Base-by-base conservation (phyloP, 2,888 invertebrate species). In the Ormyrus rosae region DNA sequence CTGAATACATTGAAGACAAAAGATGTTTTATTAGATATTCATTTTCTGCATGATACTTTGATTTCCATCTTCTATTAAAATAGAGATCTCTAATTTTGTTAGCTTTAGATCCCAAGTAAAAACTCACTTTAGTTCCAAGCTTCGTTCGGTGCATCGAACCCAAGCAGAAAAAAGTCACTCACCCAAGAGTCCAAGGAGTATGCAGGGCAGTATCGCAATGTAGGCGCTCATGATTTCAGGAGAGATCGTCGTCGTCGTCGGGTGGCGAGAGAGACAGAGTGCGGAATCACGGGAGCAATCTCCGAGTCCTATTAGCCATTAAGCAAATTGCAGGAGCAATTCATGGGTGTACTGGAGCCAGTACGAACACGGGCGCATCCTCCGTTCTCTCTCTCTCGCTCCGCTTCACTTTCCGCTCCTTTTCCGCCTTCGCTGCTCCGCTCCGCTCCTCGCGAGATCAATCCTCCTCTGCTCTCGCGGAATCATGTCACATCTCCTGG, bases 101-200 rank as follows among this genome's bases (percentile, higher is more conserved):
- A 34, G 34, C 34, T 4, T 34, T 34, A 34, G 34, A 4, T 4
- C 34, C 4, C 34, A 34, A 34, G 34, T 2, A 3, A 34, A 34
- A 0, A 34, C 34, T 34, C 34, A 34, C 34, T 34, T 34, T 0
- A 34, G 34, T 34, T 34, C 4, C 34, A 34, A 34, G 34, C 4
- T 34, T 34, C 4, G 34, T 4, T 34, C 4, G 2, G 34, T 34
- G 34, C 34, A 34, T 34, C 34, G 4, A 34, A 34, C 34, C 34
- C 34, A 34, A 34, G 34, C 34, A 34, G 34, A 34, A 34, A 34
- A 34, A 34, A 34, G 34, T 34, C 4, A 85, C 84, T 89, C 88
- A 90, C 90, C 90, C 86, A 90, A 85, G 83, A 89, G 86, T 84
- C 88, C 89, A 83, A 90, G 84, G 85, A 87, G 84, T 84, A 90